Evolutionary conservation across 1,140 invertebrate species (phyloP), one percentile per base, ranked within the genome.

Genomic region (Lasioglossum albipes): DNA sequence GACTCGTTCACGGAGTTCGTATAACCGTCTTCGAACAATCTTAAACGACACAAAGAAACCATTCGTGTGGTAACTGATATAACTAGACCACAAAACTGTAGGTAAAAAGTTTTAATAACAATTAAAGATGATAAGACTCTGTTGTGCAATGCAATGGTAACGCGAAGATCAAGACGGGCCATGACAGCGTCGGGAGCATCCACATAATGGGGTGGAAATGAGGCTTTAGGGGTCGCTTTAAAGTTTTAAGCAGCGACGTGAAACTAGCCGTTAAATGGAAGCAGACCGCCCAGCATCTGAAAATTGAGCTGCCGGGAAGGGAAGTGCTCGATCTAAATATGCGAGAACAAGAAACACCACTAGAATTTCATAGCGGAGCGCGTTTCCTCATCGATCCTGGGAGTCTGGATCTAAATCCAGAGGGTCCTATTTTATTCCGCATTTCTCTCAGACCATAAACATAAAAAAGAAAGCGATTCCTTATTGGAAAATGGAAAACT

Each of bases 251-350:
- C 67, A 66, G 79, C 57, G 54, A 31, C 79, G 82, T 41, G 83
- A 74, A 85, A 77, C 62, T 72, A 64, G 69, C 57, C 78, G 73
- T 84, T 85, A 81, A 85, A 85, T 57, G 77, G 70, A 81, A 68
- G 68, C n/a, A 45, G 62, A 54, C 42, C 76, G 31, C 52, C 41
- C 41, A 16, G 42, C 36, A 45, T 80, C 64, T 41, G 61, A 68
- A 70, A 36, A 41, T 54, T 70, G 64, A 54, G 62, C 49, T 73
- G 31, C n/a, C 0, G 0, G 9, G 18, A 22, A 36, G 27, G 6
- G 36, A 7, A 16, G 0, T 10, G 13, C 27, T n/a, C 6, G 36
- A 16, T 45, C 31, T 42, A 65, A 65, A 5, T 42, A 13, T 2
- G 18, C 36, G 49, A 52, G 41, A 42, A 67, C 12, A 27, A 7